Percentiles rank a stretch among this genome's conserved stretches.
phyloP scores from a whole-genome alignment of 2,797 vertebrate species.

The Gambelia wislizenii region DNA sequence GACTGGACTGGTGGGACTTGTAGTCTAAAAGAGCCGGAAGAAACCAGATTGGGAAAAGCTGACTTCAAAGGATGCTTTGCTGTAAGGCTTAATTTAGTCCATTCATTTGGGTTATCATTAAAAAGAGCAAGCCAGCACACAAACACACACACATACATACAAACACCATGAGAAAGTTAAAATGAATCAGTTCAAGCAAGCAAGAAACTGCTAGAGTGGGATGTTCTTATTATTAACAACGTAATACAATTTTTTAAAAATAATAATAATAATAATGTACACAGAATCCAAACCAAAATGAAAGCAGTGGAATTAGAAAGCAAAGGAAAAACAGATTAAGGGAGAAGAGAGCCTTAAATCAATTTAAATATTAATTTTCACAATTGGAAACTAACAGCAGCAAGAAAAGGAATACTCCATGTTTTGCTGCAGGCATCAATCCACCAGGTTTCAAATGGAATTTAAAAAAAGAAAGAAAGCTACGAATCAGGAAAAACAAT shows the following conservation, averaged over 20 bases:
- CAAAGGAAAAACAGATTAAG: conserved; percentile 28
- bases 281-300: conserved; percentile 23
- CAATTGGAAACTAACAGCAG: conserved; percentile 6
- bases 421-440: conserved; percentile 25
- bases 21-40: neutral
- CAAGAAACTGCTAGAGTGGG: neutral
- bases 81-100: neutral
- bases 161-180: neutral
- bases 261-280: neutral
- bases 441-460: neutral
- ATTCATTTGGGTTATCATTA: neutral
- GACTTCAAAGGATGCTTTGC: neutral
- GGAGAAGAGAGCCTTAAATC: conserved; percentile 25
- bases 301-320: conserved; percentile 31
- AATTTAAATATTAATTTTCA: conserved; percentile 51
- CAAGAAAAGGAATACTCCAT: neutral
- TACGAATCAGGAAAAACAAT: conserved; percentile 20
- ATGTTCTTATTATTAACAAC: conserved; percentile 4
- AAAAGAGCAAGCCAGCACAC: neutral
- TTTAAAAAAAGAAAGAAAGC: conserved; percentile 14
- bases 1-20: neutral
- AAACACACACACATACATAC: neutral
- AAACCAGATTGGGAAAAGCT: neutral
- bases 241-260: neutral
- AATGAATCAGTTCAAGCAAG: neutral